Percentiles rank a stretch among this genome's conserved stretches.
phyloP scores from a whole-genome alignment of 2,113 vertebrate genomes.

The Gobius niger region DNA sequence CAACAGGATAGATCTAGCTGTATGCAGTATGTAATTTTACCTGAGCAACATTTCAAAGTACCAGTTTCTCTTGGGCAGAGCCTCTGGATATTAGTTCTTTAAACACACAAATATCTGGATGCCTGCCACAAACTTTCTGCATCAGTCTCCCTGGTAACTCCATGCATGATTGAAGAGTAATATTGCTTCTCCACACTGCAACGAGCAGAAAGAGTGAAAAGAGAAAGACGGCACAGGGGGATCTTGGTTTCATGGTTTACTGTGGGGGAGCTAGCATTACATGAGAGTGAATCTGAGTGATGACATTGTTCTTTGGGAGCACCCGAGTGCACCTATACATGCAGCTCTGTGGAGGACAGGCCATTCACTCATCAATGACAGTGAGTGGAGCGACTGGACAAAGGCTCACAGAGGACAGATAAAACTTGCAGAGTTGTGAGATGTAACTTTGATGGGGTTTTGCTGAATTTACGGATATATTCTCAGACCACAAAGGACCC shows the following conservation, averaged over 20 bases:
- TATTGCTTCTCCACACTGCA: constrained; percentile 47
- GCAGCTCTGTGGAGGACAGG: constrained; percentile 27
- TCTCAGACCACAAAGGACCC: constrained; percentile 6
- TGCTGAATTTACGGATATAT: constrained; percentile 54
- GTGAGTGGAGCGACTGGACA: constrained; percentile 26
- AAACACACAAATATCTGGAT: constrained; percentile 32
- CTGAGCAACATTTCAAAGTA: no score
- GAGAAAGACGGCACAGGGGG: constrained; percentile 49
- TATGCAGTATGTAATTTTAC: no score
- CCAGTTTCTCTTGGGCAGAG: neutral
- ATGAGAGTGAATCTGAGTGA: constrained; percentile 67
- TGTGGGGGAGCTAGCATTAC: constrained; percentile 63
- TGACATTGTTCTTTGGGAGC: constrained; percentile 67
- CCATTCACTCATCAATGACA: constrained; percentile 35
- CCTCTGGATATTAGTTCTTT: neutral
- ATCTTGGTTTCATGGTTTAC: constrained; percentile 66
- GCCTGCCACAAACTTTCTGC: constrained; percentile 7
- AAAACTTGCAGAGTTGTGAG: constrained; percentile 14
- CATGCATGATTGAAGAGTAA: constrained; percentile 66
- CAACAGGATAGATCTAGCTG: no score
- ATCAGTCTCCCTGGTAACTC: constrained; percentile 57
- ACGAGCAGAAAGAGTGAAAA: constrained; percentile 62
- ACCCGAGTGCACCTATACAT: constrained; percentile 61
- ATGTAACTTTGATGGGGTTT: constrained; percentile 31
- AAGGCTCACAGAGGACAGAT: constrained; percentile 19